A percentile compares a stretch with the other conserved stretches of the same genome.
These are phyloP conservation scores for Hemicentrotus pulcherrimus DNA, from an alignment of 35 echinoderm and acorn worm genomes.

Conservation along the genomic window DNA sequence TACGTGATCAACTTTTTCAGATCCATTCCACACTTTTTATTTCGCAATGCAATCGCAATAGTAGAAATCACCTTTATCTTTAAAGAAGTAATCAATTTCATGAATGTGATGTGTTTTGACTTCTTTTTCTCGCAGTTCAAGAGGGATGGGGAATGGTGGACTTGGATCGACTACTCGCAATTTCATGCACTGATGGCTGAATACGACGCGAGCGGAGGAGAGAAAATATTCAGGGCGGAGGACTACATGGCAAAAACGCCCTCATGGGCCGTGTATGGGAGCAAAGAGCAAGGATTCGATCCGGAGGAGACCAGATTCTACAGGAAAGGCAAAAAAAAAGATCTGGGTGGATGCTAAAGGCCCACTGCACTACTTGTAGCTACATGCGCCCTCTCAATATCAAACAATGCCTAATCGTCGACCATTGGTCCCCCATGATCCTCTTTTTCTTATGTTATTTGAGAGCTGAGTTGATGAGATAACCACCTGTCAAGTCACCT, in stretches of 20 bases:
- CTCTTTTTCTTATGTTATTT: too few relatives aligned
- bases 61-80: too few relatives aligned
- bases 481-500: too few relatives aligned
- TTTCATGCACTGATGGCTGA: slow-evolving; percentile 86
- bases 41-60: too few relatives aligned
- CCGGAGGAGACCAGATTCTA: slow-evolving; percentile 88
- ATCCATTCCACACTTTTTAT: too few relatives aligned
- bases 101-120: background rate
- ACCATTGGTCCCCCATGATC: too few relatives aligned
- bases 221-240: slow-evolving; percentile 69
- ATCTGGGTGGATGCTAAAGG: slow-evolving; percentile 84
- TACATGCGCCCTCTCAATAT: too few relatives aligned
- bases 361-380: too few relatives aligned
- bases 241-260: slow-evolving; percentile 96
- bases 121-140: slow-evolving; percentile 76
- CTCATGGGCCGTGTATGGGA: slow-evolving; percentile 85
- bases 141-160: slow-evolving; percentile 81
- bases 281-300: slow-evolving; percentile 95
- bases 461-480: too few relatives aligned
- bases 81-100: background rate
- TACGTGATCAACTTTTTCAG: too few relatives aligned
- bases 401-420: too few relatives aligned
- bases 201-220: slow-evolving; percentile 66
- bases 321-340: slow-evolving; percentile 91
- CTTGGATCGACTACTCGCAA: slow-evolving; percentile 91